Base-by-base conservation (phyloP, 2,888 invertebrate species). In the Zhuqinia jingwanae region DNA sequence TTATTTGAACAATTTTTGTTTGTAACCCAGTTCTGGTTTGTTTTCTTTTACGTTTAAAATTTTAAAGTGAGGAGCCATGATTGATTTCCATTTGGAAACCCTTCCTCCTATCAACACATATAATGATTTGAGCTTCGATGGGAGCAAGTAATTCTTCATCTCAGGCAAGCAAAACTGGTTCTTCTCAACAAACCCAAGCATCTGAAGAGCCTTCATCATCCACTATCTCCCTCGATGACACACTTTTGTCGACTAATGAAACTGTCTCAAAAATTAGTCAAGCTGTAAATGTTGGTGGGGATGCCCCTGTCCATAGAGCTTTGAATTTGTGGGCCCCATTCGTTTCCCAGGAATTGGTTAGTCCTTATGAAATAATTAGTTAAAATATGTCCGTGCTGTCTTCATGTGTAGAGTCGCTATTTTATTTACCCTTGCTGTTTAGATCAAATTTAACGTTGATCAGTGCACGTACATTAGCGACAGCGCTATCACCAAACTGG, bases 401-500 rank as follows among this genome's bases (percentile, higher is more conserved):
- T n/a, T n/a, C n/a, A n/a, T n/a, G n/a, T n/a, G n/a, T n/a, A n/a
- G n/a, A n/a, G n/a, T n/a, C n/a, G n/a, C n/a, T n/a, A n/a, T n/a
- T n/a, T n/a, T n/a, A n/a, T n/a, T n/a, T n/a, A n/a, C n/a, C n/a
- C n/a, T 45, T 10, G 36, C 20, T 42, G 10, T 65, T 2, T 11
- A 68, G 65, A 45, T 42, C 6, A 17, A 45, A 20, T 36, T 11
- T 42, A 11, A 56, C 20, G 56, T 36, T 20, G 73, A 78, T 13
- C 58, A 50, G 11, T n/a, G 27, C 11, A n/a, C 70, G 45, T 78
- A 70, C n/a, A 20, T 20, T 25, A 78, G 58, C 68, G 78, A 6
- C 1, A 76, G 53, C n/a, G 76, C 83, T 42, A 65, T 63, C 22
- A 36, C 42, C 50, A 83, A 76, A 6, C 65, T 76, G 47, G 65